Base-by-base conservation (phyloP, 30 jellyfish, hydroid and myxozoan genomes). In the Chironex yamaguchii region DNA sequence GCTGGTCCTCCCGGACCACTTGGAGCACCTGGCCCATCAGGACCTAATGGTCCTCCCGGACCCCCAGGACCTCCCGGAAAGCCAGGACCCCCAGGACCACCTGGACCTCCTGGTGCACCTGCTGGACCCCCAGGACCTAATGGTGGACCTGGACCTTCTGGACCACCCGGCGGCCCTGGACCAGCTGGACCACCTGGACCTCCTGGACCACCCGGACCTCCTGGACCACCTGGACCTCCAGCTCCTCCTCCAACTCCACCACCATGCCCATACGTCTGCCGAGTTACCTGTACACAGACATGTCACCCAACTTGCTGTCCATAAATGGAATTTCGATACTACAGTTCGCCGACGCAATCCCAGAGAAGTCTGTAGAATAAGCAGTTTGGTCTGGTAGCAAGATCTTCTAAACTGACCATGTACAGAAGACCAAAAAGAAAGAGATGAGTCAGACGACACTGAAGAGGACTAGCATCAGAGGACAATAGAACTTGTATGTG, bases 41-140 rank as follows among this genome's bases (percentile, higher is more conserved):
- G 99, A 95, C 99, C 99, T 26, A 90, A 95, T 85, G 99, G 99
- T 85, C 99, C 99, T 69, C 97, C 97, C 68, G 97, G 97, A 89
- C 97, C 97, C 27, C 96, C 96, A 89, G 97, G 97, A 82, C 97
- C 97, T 11, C 94, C 87, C 71, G 97, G 97, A 89, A 85, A 79
- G 34, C 95, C 95, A 49, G 97, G 97, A 81, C 94, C 90, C 53
- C 85, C 97, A 23, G 96, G 96, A 88, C 96, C 96, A 67, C 90
- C 90, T 80, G 97, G 97, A 81, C 90, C 94, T 1, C 71, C 97
- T 66, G 97, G 97, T 79, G 91, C 91, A 49, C 94, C 97, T 79
- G 97, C 97, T 67, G 96, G 96, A 68, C 96, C 96, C 69, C 84
- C 96, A 68, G 96, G 96, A 88, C 96, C 96, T 71, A 88, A 83